Evolutionary conservation across 2,797 vertebrate species (phyloP).

Genomic region (Podarcis lilfordi): DNA sequence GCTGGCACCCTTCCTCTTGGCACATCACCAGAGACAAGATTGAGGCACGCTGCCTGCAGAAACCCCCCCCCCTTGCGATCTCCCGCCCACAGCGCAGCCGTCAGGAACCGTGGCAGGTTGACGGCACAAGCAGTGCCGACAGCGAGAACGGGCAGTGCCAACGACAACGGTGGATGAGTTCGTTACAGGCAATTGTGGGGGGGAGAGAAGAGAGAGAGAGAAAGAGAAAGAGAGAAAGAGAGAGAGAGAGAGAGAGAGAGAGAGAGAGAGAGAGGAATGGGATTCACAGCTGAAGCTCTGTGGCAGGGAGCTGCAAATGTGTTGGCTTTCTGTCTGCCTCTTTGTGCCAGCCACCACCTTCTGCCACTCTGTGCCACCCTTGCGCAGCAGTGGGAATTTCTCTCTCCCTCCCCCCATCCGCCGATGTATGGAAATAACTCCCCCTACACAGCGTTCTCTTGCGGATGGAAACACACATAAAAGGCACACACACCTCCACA

Average conservation of each 20-base stretch:
- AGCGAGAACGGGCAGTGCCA: slow-evolving; percentile 24
- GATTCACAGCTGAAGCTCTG: not conserved
- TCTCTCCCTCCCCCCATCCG: not conserved
- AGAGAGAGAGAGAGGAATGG: not conserved
- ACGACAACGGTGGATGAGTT: not conserved
- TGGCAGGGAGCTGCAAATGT: not conserved
- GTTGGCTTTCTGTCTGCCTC: slow-evolving; percentile 21
- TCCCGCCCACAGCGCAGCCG: slow-evolving; percentile 29
- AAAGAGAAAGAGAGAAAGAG: not conserved
- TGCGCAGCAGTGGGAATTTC: not conserved
- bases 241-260: not conserved
- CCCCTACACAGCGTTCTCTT: not conserved
- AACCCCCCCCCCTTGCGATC: not conserved
- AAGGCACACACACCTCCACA: not conserved
- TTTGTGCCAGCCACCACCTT: slow-evolving; percentile 28
- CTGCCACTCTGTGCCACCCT: slow-evolving; percentile 19
- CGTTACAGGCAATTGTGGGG: not conserved
- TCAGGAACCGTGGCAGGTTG: slow-evolving; percentile 22
- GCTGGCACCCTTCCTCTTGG: not conserved
- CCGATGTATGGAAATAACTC: slow-evolving; percentile 24
- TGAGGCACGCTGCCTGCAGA: not conserved
- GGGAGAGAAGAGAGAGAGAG: too few relatives aligned
- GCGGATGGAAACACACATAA: slow-evolving; percentile 20
- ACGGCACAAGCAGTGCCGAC: slow-evolving; percentile 21
- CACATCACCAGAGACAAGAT: not conserved